These are phyloP conservation scores for Tigriopus japonicus DNA, from an alignment of 1,140 invertebrate genomes.

Conservation along the genomic window DNA sequence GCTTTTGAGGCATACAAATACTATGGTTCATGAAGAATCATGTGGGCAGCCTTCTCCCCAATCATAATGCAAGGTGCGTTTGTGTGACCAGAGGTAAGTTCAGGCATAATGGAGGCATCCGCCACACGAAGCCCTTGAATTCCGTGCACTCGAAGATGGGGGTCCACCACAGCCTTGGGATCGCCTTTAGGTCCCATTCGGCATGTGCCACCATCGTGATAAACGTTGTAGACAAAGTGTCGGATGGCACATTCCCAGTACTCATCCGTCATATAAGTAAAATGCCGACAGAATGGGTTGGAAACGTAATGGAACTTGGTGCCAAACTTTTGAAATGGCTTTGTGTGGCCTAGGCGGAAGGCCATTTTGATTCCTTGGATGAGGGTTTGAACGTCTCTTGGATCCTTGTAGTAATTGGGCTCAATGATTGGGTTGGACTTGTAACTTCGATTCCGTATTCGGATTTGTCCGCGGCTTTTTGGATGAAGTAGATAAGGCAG, in stretches of 20 bases:
- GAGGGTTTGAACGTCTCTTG: conserved; percentile 49
- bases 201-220: conserved; percentile 26
- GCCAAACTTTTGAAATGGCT: conserved; percentile 55
- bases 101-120: not conserved
- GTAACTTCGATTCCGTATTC: conserved; percentile 53
- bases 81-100: conserved; percentile 40
- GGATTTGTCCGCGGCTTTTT: conserved; percentile 56
- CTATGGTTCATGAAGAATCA: conserved; percentile 37
- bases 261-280: conserved; percentile 31
- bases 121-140: conserved; percentile 4
- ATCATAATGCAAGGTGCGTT: conserved; percentile 67
- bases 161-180: conserved; percentile 24
- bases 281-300: conserved; percentile 45
- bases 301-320: conserved; percentile 52
- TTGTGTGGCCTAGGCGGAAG: conserved; percentile 50
- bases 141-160: not conserved
- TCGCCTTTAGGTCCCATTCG: conserved; percentile 42
- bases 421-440: conserved; percentile 59
- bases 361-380: conserved; percentile 42
- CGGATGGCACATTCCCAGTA: conserved; percentile 55
- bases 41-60: conserved; percentile 61
- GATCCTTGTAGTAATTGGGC: conserved; percentile 70
- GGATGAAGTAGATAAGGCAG: conserved; percentile 57
- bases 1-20: no score
- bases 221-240: conserved; percentile 21